Conservation (phyloP, 2,888 invertebrate species). For the Xestia sexstrigata region DNA sequence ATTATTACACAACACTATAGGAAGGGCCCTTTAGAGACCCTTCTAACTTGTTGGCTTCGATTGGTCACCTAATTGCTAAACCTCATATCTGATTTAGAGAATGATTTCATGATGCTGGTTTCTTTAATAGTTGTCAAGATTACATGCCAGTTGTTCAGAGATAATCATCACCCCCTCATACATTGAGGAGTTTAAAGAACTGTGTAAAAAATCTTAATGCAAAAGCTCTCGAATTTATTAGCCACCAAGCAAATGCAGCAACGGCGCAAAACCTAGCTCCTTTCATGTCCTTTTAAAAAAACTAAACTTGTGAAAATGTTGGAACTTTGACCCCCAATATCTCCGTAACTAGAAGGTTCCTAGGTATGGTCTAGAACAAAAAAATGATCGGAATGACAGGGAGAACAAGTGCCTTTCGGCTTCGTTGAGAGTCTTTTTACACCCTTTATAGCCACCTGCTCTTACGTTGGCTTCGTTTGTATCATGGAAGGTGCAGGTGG, state of each 20-base stretch:
- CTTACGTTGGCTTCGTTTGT: no score
- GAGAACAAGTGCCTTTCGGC: no score
- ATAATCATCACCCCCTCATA: background rate
- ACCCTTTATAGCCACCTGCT: no score
- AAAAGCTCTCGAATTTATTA: background rate
- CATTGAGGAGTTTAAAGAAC: background rate
- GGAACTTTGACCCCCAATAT: no score
- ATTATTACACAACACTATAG: background rate
- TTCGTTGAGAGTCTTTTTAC: no score
- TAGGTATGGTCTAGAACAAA: no score
- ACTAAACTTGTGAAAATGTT: no score
- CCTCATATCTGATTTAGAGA: background rate
- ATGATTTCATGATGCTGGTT: constrained; percentile 2
- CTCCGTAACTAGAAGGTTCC: no score
- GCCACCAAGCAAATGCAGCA: background rate
- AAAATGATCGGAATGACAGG: no score
- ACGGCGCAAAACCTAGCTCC: background rate
- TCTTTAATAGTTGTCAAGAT: background rate
- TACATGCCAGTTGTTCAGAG: background rate
- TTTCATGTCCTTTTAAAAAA: no score
- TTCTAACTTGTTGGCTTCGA: background rate
- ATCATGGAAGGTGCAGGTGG: no score
- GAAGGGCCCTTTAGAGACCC: background rate
- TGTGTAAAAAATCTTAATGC: background rate
- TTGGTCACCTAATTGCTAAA: background rate